These are phyloP conservation scores for Caenorhabditis sp. DNA, from an alignment of 2,888 invertebrate genomes.

Conservation along the genomic window DNA sequence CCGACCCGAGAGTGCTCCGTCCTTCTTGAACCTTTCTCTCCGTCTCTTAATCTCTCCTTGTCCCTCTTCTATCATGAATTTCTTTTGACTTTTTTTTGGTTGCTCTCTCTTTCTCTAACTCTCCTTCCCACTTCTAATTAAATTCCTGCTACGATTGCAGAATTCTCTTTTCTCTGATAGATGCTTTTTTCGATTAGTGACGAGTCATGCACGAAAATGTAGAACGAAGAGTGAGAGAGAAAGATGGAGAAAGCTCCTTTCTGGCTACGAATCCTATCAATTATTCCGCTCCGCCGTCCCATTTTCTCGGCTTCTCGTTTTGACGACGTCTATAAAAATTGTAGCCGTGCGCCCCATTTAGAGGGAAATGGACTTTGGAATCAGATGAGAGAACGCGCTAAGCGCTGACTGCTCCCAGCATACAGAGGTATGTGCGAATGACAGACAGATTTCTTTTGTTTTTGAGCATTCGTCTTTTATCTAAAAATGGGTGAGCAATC, in stretches of 20 bases:
- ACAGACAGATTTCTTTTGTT: background rate
- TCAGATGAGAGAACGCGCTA: background rate
- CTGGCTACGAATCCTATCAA: conserved; percentile 32
- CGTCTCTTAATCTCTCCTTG: conserved; percentile 13
- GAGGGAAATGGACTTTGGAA: background rate
- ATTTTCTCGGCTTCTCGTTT: background rate
- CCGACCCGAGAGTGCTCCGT: conserved; percentile 21
- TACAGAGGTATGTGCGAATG: no score
- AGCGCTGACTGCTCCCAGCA: no score
- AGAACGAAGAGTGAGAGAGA: no score
- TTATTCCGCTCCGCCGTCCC: conserved; percentile 28
- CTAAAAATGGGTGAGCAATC: no score
- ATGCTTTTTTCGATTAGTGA: conserved; percentile 49
- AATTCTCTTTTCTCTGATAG: conserved; percentile 32
- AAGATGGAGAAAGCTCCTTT: conserved; percentile 20
- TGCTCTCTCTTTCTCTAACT: conserved; percentile 3
- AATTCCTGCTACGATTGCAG: conserved; percentile 30
- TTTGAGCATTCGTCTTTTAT: no score
- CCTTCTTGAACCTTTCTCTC: conserved; percentile 29
- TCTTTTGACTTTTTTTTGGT: background rate
- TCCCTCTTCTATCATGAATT: background rate
- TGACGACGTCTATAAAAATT: conserved; percentile 6
- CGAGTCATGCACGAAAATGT: conserved; percentile 8
- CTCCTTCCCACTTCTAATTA: conserved; percentile 48
- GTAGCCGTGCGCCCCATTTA: background rate